phyloP scores from a whole-genome alignment of 2,113 vertebrate genomes.

The Ardeotis arabs region DNA sequence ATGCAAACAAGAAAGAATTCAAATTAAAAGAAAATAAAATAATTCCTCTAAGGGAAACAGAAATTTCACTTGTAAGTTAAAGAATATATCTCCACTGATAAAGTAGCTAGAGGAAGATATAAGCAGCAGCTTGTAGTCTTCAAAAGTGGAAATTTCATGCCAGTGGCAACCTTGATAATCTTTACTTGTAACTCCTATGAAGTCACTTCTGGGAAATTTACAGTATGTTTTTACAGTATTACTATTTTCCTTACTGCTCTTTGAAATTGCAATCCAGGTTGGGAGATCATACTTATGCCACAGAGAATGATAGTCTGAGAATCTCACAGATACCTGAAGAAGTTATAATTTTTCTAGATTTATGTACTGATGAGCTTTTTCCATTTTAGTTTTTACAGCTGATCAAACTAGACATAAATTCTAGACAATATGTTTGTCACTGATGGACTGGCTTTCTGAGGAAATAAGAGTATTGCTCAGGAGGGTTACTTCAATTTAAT shows the following conservation, averaged over 20 bases:
- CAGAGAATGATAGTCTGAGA: not conserved
- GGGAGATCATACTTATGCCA: not conserved
- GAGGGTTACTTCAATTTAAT: not conserved
- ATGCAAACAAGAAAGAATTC: not conserved
- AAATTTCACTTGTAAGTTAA: not conserved
- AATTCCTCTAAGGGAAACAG: not conserved
- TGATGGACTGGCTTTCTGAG: not conserved
- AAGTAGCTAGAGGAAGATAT: not conserved
- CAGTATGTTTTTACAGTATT: not conserved
- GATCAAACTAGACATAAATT: not conserved
- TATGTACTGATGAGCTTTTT: not conserved
- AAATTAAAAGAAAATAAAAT: not conserved
- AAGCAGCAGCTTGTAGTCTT: not conserved
- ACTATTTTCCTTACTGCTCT: not conserved
- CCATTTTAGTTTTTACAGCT: not conserved
- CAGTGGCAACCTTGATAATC: not conserved
- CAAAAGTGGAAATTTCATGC: not conserved
- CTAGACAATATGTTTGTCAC: not conserved
- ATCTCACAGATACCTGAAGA: not conserved
- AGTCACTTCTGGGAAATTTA: not conserved
- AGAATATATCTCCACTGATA: not conserved
- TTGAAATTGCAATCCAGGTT: not conserved
- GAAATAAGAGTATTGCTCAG: not conserved
- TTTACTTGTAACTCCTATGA: not conserved
- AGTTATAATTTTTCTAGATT: not conserved